phyloP scores from a whole-genome alignment of 2,888 invertebrate species.

The Brachynemurus nebulosus region DNA sequence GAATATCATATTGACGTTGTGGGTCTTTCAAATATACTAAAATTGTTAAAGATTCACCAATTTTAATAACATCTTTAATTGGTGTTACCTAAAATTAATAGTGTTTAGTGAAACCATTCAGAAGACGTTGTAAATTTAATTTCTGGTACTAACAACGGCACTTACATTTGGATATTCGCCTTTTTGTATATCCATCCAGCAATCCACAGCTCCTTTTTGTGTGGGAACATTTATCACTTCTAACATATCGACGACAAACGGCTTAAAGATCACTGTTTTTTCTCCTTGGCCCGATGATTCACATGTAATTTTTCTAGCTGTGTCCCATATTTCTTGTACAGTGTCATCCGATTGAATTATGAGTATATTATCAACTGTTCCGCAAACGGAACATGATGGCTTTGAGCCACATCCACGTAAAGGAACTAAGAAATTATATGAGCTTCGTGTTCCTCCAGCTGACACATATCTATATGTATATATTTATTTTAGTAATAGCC shows the following conservation, averaged over 20 bases:
- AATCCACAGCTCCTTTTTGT: conserved; percentile 48
- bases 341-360: conserved; percentile 53
- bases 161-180: conserved; percentile 55
- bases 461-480: conserved; percentile 46
- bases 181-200: conserved; percentile 65
- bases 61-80: conserved; percentile 46
- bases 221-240: conserved; percentile 42
- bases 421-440: conserved; percentile 49
- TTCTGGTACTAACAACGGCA: conserved; percentile 11
- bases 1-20: conserved; percentile 47
- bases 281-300: conserved; percentile 28
- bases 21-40: conserved; percentile 53
- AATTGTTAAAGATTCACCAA: conserved; percentile 55
- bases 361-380: conserved; percentile 48
- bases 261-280: conserved; percentile 34
- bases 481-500: too few relatives aligned
- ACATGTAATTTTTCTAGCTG: conserved; percentile 46
- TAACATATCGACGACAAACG: conserved; percentile 38
- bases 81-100: conserved; percentile 37
- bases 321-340: conserved; percentile 50
- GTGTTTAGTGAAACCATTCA: conserved; percentile 1
- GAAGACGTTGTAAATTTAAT: neutral
- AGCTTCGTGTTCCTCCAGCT: conserved; percentile 39
- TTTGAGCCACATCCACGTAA: conserved; percentile 47
- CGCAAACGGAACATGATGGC: conserved; percentile 44